Conservation (phyloP, 2,113 vertebrate species). For the Daboia siamensis region DNA sequence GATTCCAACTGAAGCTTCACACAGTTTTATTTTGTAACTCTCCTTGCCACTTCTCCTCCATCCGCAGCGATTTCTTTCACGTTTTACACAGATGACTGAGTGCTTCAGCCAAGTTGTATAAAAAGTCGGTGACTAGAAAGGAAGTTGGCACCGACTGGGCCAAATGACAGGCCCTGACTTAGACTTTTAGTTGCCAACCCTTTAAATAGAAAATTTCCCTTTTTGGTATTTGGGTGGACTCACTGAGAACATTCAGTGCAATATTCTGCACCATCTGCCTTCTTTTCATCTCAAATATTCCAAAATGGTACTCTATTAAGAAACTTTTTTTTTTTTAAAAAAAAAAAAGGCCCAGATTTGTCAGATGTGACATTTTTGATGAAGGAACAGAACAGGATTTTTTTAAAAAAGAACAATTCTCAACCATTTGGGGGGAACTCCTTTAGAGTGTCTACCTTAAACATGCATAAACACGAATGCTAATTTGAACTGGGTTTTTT, state of each 20-base stretch:
- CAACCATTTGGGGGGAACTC: constrained; percentile 15
- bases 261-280: not conserved
- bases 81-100: not conserved
- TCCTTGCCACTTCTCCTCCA: not conserved
- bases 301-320: not conserved
- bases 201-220: not conserved
- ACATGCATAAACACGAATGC: not conserved
- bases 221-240: not conserved
- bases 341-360: not conserved
- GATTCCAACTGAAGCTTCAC: not conserved
- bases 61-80: not conserved
- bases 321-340: not conserved
- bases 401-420: not conserved
- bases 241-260: not conserved
- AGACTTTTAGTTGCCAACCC: not conserved
- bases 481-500: not conserved
- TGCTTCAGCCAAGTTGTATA: not conserved
- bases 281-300: not conserved
- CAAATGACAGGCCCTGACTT: not conserved
- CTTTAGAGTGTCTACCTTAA: constrained; percentile 5
- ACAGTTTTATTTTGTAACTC: not conserved
- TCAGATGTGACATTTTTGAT: accelerated
- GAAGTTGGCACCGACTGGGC: not conserved
- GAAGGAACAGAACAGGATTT: not conserved
- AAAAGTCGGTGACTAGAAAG: not conserved